phyloP scores from a whole-genome alignment of 2,797 vertebrate species.

The Hapalemur alaotrensis region DNA sequence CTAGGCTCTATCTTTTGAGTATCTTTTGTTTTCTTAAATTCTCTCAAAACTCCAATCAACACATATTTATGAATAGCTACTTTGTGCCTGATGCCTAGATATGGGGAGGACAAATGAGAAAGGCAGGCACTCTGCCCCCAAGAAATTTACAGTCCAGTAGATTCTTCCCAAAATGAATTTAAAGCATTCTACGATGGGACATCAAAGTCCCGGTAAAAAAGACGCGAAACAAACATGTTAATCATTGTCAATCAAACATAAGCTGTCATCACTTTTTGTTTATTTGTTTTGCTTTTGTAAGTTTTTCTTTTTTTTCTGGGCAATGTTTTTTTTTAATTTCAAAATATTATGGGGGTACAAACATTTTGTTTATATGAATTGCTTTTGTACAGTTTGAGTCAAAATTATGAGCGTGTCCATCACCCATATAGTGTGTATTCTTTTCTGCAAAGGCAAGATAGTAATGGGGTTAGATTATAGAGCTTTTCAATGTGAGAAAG shows the following conservation, averaged over 20 bases:
- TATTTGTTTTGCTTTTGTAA: too few relatives aligned
- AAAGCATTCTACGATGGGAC: background rate
- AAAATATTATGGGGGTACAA: too few relatives aligned
- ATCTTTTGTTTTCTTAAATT: conserved; percentile 37
- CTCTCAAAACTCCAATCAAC: background rate
- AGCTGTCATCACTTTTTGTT: background rate
- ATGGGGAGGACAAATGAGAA: background rate
- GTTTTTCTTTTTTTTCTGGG: too few relatives aligned
- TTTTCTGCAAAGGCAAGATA: conserved; percentile 14
- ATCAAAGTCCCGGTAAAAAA: background rate
- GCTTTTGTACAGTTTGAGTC: too few relatives aligned
- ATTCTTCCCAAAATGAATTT: background rate
- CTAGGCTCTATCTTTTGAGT: background rate
- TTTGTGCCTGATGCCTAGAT: background rate
- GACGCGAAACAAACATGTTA: background rate
- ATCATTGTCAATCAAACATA: background rate
- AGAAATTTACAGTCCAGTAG: background rate
- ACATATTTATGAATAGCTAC: conserved; percentile 33
- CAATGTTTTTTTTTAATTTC: too few relatives aligned
- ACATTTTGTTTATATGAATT: too few relatives aligned
- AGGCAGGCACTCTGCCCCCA: background rate
- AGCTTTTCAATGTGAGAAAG: background rate
- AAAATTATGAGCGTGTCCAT: too few relatives aligned
- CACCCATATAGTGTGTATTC: background rate
- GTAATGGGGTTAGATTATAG: background rate